Evolutionary conservation across 2,888 invertebrate genomes (phyloP).

Genomic region (Parnassius apollo): DNA sequence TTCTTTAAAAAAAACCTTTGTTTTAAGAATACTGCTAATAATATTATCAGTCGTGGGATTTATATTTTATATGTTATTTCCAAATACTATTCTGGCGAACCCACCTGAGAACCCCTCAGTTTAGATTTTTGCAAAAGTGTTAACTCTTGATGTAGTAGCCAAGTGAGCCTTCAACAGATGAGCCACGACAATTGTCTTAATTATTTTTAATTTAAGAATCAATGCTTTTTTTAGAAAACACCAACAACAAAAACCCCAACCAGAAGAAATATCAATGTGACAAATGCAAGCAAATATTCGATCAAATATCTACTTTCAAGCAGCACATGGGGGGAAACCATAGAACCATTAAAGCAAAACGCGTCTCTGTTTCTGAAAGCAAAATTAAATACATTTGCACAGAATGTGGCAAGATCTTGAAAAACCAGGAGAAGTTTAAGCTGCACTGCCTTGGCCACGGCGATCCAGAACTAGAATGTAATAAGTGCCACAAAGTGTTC

Average conservation of each 20-base stretch:
- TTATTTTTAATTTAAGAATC: too few species aligned
- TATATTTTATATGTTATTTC: too few species aligned
- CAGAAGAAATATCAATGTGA: conserved; percentile 68
- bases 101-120: too few species aligned
- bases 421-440: conserved; percentile 60
- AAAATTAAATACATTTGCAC: conserved; percentile 53
- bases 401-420: conserved; percentile 63
- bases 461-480: conserved; percentile 69
- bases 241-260: conserved; percentile 31
- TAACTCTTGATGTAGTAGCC: too few species aligned
- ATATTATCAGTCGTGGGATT: too few species aligned
- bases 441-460: conserved; percentile 66
- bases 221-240: conserved; percentile 37
- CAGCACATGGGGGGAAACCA: conserved; percentile 58
- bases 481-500: conserved; percentile 69
- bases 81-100: too few species aligned
- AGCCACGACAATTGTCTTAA: too few species aligned
- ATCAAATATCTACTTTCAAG: conserved; percentile 56
- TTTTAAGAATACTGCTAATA: too few species aligned
- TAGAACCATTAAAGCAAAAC: conserved; percentile 29
- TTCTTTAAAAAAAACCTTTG: too few species aligned
- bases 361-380: conserved; percentile 29
- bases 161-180: too few species aligned
- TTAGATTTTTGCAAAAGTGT: too few species aligned
- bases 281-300: conserved; percentile 68